Evolutionary conservation across 2,888 invertebrate species (phyloP), one percentile per base, ranked within the genome.

Genomic region (Serripes groenlandicus): DNA sequence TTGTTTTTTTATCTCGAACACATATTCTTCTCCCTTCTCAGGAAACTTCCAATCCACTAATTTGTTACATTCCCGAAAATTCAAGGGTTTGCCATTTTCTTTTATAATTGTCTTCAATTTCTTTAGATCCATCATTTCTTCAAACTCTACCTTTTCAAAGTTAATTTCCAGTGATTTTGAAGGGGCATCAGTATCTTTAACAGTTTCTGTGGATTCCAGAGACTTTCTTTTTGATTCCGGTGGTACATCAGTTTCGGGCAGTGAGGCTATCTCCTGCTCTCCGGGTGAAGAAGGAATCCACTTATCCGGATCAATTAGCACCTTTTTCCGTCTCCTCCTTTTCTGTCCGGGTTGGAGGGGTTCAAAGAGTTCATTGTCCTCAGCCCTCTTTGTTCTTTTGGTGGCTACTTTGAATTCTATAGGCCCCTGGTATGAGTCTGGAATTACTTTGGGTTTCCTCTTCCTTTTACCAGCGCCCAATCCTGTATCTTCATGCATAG

Each of bases 1-100:
- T 60, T 87, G 77, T 18, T 76, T 60, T 49, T 75, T 78, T 28
- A 90, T 66, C 34, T 86, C 83, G 83, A 90, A 91, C 26, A 79
- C 75, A 69, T 85, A 91, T 35, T 89, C 87, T 15, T 85, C 56
- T 26, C 83, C 83, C 26, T 68, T 52, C 7, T 54, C 58, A 9
- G 89, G 89, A 56, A 80, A 90, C 21, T 62, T 69, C 90, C 90
- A 90, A 26, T 81, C 81, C 11, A 83, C 85, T 21, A 78, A 77
- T 37, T 82, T 81, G 34, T 85, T 83, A n/a, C 78, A 81, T 70
- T 86, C 83, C 42, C 75, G 69, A 52, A 58, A 34, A 9, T 21
- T 28, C 9, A 56, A 5, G 0, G 58, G 54, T 3, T 37, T 64
- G 23, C 28, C 54, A 52, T 52, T 75, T 54, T 58, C 64, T 56